Conservation (phyloP, 2,888 invertebrate species). For the Congeria kusceri region DNA sequence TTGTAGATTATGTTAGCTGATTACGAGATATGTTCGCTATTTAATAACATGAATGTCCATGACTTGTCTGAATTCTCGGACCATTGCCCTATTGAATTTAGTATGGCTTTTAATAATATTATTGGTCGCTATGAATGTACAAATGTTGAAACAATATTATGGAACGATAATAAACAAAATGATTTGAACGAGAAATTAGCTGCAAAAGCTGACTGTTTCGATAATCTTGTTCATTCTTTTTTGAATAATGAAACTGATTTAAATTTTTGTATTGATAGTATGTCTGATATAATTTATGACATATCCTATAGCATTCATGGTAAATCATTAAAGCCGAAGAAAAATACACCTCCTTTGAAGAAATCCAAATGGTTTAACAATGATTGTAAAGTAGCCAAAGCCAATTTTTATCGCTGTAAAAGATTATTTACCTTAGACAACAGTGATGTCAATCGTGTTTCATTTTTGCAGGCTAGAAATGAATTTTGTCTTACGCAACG, state of each 20-base stretch:
- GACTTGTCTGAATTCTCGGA: slow-evolving; percentile 8
- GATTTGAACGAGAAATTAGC: slow-evolving; percentile 2
- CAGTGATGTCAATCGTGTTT: not conserved
- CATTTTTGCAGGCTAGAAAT: too few species aligned
- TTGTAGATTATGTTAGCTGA: slow-evolving; percentile 2
- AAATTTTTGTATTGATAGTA: slow-evolving; percentile 1
- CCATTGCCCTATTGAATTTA: slow-evolving; percentile 4
- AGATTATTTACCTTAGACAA: not conserved
- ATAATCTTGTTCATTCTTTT: not conserved
- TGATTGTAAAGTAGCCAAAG: slow-evolving; percentile 1
- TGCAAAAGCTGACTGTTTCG: slow-evolving; percentile 4
- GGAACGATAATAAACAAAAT: not conserved
- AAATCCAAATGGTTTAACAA: slow-evolving; percentile 9
- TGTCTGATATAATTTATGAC: slow-evolving; percentile 6
- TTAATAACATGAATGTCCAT: not conserved
- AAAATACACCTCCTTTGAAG: not conserved
- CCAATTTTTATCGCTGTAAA: slow-evolving; percentile 2
- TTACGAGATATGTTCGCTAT: not conserved
- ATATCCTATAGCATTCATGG: not conserved
- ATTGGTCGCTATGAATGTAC: not conserved
- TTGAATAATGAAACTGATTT: slow-evolving; percentile 4
- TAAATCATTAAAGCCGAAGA: not conserved
- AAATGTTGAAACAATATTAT: not conserved
- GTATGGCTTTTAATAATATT: not conserved
- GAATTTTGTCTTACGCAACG: too few species aligned